Percentiles rank a stretch among this genome's conserved stretches.
phyloP scores from a whole-genome alignment of 2,888 invertebrate species.

The Limnephilus lunatus region DNA sequence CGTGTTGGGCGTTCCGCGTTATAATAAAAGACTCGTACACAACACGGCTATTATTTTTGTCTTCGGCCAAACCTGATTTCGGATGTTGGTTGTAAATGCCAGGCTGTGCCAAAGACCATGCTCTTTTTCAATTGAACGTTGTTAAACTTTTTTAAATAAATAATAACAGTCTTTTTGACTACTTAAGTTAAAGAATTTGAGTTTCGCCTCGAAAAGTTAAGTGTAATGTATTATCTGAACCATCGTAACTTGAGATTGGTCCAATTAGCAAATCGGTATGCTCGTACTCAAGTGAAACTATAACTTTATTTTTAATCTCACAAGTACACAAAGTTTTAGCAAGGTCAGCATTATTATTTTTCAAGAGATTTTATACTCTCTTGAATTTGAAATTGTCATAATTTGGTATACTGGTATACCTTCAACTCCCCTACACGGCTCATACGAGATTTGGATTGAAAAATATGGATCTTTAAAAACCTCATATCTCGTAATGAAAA shows the following conservation, averaged over 20 bases:
- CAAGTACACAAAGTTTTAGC: not conserved
- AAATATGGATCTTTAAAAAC: not conserved
- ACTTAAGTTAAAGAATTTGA: not conserved
- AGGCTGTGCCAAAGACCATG: not conserved
- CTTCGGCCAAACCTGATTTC: conserved; percentile 29
- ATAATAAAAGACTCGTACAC: conserved; percentile 2
- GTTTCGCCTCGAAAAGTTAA: not conserved
- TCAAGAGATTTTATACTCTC: not conserved
- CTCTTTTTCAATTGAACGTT: not conserved
- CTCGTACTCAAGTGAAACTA: not conserved
- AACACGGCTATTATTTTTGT: conserved; percentile 4
- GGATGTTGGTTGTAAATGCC: conserved; percentile 24
- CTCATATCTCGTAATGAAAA: not conserved
- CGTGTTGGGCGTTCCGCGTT: not conserved
- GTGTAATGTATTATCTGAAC: not conserved
- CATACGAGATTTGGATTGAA: not conserved
- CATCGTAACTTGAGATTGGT: not conserved
- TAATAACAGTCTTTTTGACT: not conserved
- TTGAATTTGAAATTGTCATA: not conserved
- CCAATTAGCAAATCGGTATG: not conserved
- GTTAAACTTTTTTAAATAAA: not conserved
- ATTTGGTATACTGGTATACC: not conserved
- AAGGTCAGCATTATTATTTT: not conserved
- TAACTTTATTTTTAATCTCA: not conserved
- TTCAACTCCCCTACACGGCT: not conserved